Evolutionary conservation across 2,888 invertebrate species (phyloP).

Genomic region (Megastigmus dorsalis): DNA sequence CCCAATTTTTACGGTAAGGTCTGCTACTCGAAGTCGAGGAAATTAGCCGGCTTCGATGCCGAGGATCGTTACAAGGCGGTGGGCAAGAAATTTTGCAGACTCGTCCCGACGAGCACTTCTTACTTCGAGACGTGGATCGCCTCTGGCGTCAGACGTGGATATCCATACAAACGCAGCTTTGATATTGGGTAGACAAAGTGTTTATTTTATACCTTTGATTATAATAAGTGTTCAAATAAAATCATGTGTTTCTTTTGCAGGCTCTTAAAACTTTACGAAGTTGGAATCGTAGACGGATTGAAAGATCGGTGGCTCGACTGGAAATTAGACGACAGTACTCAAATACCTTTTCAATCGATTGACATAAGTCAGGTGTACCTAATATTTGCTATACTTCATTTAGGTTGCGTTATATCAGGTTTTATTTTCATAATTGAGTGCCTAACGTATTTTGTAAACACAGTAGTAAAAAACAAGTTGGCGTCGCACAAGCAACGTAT

Average conservation of each 20-base stretch:
- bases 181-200: conserved; percentile 43
- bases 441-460: not conserved
- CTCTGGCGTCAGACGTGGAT: conserved; percentile 47
- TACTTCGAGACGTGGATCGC: conserved; percentile 53
- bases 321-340: conserved; percentile 29
- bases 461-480: not conserved
- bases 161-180: conserved; percentile 49
- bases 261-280: conserved; percentile 48
- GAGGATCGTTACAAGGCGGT: conserved; percentile 49
- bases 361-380: conserved; percentile 48
- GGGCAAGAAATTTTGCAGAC: conserved; percentile 31
- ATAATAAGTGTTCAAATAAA: too few relatives aligned
- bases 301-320: conserved; percentile 48
- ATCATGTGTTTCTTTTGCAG: conserved; percentile 11
- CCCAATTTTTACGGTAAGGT: not conserved
- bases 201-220: too few relatives aligned
- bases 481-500: not conserved
- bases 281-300: conserved; percentile 44
- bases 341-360: conserved; percentile 46
- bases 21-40: conserved; percentile 23
- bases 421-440: conserved; percentile 23
- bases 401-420: not conserved
- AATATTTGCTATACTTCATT: conserved; percentile 26
- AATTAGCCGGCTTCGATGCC: conserved; percentile 49
- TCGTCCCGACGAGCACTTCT: conserved; percentile 23